Conservation (phyloP, 2,888 invertebrate species). For the Leptogaster cylindrica region DNA sequence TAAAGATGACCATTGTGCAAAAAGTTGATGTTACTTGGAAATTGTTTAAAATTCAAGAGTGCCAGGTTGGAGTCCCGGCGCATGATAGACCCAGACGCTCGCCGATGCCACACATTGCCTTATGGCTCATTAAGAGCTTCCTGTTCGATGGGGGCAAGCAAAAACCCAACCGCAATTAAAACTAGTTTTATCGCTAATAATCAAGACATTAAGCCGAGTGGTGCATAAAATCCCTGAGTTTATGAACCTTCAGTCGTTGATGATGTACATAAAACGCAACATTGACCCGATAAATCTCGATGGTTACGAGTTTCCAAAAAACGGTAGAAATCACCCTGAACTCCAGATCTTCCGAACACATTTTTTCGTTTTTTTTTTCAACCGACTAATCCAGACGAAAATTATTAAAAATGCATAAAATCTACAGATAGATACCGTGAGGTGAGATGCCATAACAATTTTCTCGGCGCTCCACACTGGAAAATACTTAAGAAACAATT, state of each 20-base stretch:
- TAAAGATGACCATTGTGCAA: constrained; percentile 30
- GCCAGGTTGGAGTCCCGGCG: background rate
- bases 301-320: constrained; percentile 38
- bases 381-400: constrained; percentile 20
- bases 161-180: constrained; percentile 38
- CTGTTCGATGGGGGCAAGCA: constrained; percentile 33
- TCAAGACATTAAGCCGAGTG: constrained; percentile 34
- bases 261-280: constrained; percentile 43
- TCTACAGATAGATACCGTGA: constrained; percentile 24
- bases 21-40: background rate
- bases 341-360: constrained; percentile 21
- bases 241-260: constrained; percentile 35
- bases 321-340: constrained; percentile 7
- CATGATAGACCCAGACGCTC: background rate
- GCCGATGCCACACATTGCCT: constrained; percentile 32
- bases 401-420: constrained; percentile 37
- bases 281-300: constrained; percentile 42
- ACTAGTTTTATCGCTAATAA: constrained; percentile 43
- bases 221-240: constrained; percentile 35
- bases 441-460: constrained; percentile 26
- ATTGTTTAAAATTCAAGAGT: background rate
- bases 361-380: constrained; percentile 13
- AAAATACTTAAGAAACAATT: constrained; percentile 26
- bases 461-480: background rate
- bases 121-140: constrained; percentile 40